Base-by-base conservation (phyloP, 1,140 invertebrate species). In the Oedothorax gibbosus region DNA sequence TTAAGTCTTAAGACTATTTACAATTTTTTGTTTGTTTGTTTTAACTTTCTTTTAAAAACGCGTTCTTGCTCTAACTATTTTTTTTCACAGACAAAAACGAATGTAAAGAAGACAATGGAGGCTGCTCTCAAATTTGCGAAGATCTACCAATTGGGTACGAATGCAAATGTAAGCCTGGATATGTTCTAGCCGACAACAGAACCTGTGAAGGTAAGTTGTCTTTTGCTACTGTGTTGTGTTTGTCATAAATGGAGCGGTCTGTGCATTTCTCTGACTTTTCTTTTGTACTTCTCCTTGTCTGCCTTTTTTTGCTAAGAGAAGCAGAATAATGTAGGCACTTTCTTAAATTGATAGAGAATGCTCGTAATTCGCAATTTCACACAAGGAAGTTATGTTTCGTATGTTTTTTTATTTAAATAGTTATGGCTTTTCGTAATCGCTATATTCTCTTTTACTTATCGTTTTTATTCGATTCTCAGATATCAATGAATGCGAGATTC, bases 401-500 rank as follows among this genome's bases (percentile, higher is more conserved):
- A 65, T 65, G 10, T 65, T 15, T 65, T 64, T 66, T 66, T 21
- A 20, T 8, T 7, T 66, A 65, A 6, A 12, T 20, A 21, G 15
- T 21, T 66, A 18, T 20, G 12, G 10, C 8, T 66, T 21, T 7
- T 5, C 0, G 12, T 21, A 10, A 49, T 14, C 7, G 10, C 4
- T n/a, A 1, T 64, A 60, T 66, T 8, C 8, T 66, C 3, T 66
- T 66, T 66, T 18, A 66, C 20, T 8, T 7, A 66, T 18, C 8
- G 7, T 71, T 50, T 50, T 12, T 11, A 60, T 60, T 60, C 9
- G n/a, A 21, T 5, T 54, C 90, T 90, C 89, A 90, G 98, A 99
- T 90, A 93, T 99, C 64, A 93, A 99, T 90, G 98, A 99, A 90
- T 99, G 98, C 88, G 93, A 95, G 75, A 87, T 85, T 21, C 93